Percentiles rank a stretch among this genome's conserved stretches.
These are phyloP conservation scores for Ochropleura leucogaster DNA, from an alignment of 2,888 invertebrate genomes.

Conservation along the genomic window DNA sequence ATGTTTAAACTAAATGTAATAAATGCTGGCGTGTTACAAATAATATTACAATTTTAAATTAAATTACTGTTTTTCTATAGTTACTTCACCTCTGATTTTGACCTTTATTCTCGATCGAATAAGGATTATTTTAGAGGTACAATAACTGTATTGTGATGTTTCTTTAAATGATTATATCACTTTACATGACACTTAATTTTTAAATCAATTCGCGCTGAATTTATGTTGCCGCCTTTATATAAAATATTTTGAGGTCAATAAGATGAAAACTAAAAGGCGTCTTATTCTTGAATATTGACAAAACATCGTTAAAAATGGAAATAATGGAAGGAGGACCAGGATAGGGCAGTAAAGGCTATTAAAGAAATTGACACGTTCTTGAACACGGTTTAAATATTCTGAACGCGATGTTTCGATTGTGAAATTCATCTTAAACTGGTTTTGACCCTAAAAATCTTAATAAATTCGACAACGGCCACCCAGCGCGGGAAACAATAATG, in stretches of 20 bases:
- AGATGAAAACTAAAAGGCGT: neutral
- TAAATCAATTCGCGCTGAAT: neutral
- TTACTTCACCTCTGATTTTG: neutral
- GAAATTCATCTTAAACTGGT: neutral
- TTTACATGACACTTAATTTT: conserved; percentile 36
- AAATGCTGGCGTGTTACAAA: conserved; percentile 64
- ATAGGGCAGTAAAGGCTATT: too few species aligned
- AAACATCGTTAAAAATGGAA: too few species aligned
- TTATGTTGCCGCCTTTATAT: conserved; percentile 14
- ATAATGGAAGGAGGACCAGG: too few species aligned
- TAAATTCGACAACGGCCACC: conserved; percentile 6
- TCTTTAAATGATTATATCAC: conserved; percentile 33
- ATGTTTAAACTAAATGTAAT: conserved; percentile 63
- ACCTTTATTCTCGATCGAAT: fast-evolving
- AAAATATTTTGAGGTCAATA: neutral
- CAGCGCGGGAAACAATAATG: conserved; percentile 20
- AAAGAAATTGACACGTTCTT: neutral
- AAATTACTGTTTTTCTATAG: conserved; percentile 2
- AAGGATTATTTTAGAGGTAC: neutral
- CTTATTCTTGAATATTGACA: neutral
- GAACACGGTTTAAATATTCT: neutral
- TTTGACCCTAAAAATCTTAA: neutral
- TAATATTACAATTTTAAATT: conserved; percentile 41
- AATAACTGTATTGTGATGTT: conserved; percentile 17
- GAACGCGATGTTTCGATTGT: neutral